Conservation (phyloP, 2,888 invertebrate species). For the Andrena haemorrhoa region DNA sequence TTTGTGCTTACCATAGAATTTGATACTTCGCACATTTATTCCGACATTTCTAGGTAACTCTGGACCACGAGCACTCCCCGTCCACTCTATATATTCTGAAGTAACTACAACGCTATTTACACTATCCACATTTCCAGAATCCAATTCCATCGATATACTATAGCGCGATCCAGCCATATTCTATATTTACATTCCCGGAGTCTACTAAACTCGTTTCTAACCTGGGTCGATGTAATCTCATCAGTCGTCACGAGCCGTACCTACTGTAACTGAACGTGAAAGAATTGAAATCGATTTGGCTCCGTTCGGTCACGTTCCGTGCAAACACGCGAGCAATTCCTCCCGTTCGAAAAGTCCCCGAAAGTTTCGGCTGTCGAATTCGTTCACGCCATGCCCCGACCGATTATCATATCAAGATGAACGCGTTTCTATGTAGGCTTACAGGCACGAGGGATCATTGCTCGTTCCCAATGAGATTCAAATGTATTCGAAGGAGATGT, state of each 20-base stretch:
- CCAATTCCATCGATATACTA: background rate
- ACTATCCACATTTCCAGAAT: background rate
- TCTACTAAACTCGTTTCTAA: conserved; percentile 57
- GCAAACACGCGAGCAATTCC: conserved; percentile 54
- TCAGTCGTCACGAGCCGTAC: conserved; percentile 50
- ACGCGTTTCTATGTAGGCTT: conserved; percentile 62
- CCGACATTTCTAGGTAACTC: background rate
- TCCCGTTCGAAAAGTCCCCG: conserved; percentile 11
- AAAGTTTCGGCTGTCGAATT: conserved; percentile 30
- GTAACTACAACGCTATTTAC: background rate
- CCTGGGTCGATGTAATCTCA: conserved; percentile 62
- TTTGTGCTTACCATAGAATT: background rate
- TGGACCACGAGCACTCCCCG: background rate
- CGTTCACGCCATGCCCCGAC: conserved; percentile 42
- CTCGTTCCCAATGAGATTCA: conserved; percentile 71
- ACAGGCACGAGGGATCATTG: conserved; percentile 18
- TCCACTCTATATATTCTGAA: background rate
- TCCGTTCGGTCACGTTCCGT: conserved; percentile 40
- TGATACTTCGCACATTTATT: background rate
- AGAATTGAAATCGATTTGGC: conserved; percentile 64
- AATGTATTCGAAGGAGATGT: conserved; percentile 74
- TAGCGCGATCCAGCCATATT: background rate
- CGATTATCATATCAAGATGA: conserved; percentile 71
- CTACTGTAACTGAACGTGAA: conserved; percentile 38
- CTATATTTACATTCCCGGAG: conserved; percentile 25